A percentile compares a stretch with the other conserved stretches of the same genome.
phyloP scores from a whole-genome alignment of 1,140 invertebrate genomes.

The Hydropsyche tenuis region DNA sequence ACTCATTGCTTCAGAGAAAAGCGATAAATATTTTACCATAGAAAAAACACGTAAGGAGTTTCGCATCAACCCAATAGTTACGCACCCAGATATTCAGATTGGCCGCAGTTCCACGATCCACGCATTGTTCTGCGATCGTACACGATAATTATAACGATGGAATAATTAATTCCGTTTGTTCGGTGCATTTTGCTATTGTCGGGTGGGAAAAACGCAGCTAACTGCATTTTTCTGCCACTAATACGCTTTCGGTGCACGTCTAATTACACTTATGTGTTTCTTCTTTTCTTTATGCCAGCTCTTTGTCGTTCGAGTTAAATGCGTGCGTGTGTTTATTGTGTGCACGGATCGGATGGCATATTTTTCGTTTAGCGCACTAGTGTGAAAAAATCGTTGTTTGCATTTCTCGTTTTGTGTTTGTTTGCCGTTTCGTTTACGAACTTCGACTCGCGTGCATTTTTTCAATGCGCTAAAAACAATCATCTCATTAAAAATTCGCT shows the following conservation, averaged over 20 bases:
- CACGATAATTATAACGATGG: neutral
- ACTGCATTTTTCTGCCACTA: conserved; percentile 1
- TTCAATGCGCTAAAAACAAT: too few species aligned
- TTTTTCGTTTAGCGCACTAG: neutral
- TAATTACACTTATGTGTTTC: conserved; percentile 1
- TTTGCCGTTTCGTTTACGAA: neutral
- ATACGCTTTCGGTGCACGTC: conserved; percentile 1
- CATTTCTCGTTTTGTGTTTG: neutral
- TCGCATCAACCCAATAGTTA: too few species aligned
- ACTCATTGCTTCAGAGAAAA: too few species aligned
- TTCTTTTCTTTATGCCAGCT: neutral
- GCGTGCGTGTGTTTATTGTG: too few species aligned
- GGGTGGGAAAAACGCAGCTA: neutral
- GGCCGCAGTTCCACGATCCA: neutral
- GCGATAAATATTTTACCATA: too few species aligned
- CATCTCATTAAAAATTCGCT: too few species aligned
- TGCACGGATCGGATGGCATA: too few species aligned
- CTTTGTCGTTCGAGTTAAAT: too few species aligned
- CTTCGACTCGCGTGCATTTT: neutral
- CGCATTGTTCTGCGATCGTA: neutral
- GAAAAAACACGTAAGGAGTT: too few species aligned
- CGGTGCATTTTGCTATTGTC: neutral
- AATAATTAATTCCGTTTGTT: conserved; percentile 4
- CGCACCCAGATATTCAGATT: neutral
- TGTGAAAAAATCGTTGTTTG: conserved; percentile 11